phyloP scores from a whole-genome alignment of 64 coral and sea anemone species.

The Montipora efflorescens region DNA sequence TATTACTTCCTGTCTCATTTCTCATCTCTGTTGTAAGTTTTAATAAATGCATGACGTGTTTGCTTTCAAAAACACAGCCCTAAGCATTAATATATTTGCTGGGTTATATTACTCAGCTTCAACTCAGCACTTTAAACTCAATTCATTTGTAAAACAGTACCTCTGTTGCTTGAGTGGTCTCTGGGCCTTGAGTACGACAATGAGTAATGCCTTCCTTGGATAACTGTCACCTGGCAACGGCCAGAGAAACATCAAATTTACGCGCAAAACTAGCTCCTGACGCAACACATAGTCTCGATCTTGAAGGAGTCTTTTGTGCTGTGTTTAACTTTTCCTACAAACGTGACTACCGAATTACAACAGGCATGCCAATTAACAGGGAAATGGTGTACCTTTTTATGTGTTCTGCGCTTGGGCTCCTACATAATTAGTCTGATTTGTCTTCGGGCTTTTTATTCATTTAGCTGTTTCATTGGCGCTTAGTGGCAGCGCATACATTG shows the following conservation, averaged over 20 bases:
- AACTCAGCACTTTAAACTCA: background rate
- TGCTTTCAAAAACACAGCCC: background rate
- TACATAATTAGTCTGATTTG: no score
- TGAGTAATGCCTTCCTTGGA: background rate
- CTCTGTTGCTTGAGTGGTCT: background rate
- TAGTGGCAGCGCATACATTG: background rate
- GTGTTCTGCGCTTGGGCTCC: no score
- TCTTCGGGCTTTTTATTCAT: no score
- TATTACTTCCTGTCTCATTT: constrained; percentile 16
- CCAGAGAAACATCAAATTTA: background rate
- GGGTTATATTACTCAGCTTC: background rate
- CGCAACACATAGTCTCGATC: no score
- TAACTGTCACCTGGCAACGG: background rate
- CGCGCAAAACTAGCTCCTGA: background rate
- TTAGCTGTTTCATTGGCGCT: no score
- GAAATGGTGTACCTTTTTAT: background rate
- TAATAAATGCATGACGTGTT: background rate
- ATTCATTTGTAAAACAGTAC: constrained; percentile 14
- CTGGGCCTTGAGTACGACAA: background rate
- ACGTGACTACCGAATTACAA: background rate
- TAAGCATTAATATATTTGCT: background rate
- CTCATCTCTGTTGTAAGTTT: background rate
- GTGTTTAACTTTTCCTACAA: background rate
- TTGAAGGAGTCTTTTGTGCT: background rate
- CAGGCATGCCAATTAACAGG: background rate